Conservation (phyloP, 2,113 vertebrate genomes). For the Oryzias melastigma region DNA sequence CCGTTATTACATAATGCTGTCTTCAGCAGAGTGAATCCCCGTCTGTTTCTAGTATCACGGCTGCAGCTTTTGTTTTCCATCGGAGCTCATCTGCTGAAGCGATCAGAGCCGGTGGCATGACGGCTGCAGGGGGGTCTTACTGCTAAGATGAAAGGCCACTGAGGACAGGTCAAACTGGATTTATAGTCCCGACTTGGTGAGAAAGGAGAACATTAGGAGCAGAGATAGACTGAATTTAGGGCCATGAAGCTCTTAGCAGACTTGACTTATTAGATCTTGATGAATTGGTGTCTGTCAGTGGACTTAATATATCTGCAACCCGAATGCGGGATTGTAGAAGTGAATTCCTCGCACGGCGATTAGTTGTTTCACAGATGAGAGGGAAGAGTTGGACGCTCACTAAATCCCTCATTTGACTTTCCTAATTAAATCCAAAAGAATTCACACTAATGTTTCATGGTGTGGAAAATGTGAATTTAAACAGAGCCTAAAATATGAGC, state of each 20-base stretch:
- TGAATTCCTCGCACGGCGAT: neutral
- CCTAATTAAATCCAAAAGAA: too few species aligned
- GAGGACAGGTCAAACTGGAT: conserved; percentile 36
- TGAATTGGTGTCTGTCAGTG: conserved; percentile 41
- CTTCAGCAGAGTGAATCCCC: neutral
- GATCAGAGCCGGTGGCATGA: conserved; percentile 21
- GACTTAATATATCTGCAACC: conserved; percentile 28
- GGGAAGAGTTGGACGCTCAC: too few species aligned
- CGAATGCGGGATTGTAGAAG: conserved; percentile 15
- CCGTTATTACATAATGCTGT: neutral
- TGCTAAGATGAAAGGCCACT: conserved; percentile 54
- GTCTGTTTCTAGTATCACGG: neutral
- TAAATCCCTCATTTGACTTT: too few species aligned
- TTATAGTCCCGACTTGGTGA: conserved; percentile 43
- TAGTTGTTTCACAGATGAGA: too few species aligned
- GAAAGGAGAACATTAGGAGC: conserved; percentile 16
- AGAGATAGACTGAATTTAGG: neutral
- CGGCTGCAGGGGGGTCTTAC: conserved; percentile 49
- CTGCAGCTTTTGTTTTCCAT: neutral
- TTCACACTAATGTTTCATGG: too few species aligned
- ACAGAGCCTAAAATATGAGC: too few species aligned
- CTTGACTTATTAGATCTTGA: conserved; percentile 19
- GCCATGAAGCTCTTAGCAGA: neutral
- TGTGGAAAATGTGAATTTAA: too few species aligned
- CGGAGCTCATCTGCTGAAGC: conserved; percentile 25